phyloP scores from a whole-genome alignment of 2,888 invertebrate species.

The Eristalinus sepulchralis region DNA sequence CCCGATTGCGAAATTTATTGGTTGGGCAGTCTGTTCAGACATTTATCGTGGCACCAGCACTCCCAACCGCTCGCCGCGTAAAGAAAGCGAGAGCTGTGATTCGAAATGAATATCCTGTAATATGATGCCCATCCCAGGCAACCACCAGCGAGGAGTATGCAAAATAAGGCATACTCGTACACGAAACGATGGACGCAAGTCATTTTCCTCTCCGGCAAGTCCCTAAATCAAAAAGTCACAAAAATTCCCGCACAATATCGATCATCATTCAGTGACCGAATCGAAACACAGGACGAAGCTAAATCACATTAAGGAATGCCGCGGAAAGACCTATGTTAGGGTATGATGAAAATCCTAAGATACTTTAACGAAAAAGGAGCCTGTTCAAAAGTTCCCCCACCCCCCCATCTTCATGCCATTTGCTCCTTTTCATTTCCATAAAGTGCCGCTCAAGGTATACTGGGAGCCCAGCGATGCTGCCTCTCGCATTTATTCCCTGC shows the following conservation, averaged over 20 bases:
- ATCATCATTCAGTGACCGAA: slow-evolving; percentile 57
- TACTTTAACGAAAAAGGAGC: neutral
- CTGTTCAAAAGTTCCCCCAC: neutral
- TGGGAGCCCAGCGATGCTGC: neutral
- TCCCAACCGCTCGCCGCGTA: slow-evolving; percentile 18
- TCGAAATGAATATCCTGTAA: slow-evolving; percentile 18
- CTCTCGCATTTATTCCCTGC: slow-evolving; percentile 37
- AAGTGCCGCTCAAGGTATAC: slow-evolving; percentile 21
- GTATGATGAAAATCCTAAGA: slow-evolving; percentile 47
- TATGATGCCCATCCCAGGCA: slow-evolving; percentile 2
- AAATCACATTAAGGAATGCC: neutral
- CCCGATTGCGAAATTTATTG: slow-evolving; percentile 40
- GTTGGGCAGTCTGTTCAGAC: slow-evolving; percentile 28
- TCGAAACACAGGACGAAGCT: slow-evolving; percentile 22
- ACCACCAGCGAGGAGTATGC: slow-evolving; percentile 3
- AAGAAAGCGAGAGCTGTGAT: slow-evolving; percentile 12
- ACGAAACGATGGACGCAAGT: slow-evolving; percentile 28
- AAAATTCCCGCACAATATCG: slow-evolving; percentile 52
- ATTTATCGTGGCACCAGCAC: slow-evolving; percentile 23
- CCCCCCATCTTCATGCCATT: neutral
- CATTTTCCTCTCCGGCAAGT: slow-evolving; percentile 60
- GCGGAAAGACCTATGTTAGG: neutral
- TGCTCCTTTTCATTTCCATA: slow-evolving; percentile 46
- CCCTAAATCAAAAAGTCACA: slow-evolving; percentile 66
- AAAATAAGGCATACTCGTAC: slow-evolving; percentile 27